Evolutionary conservation across 2,113 vertebrate genomes (phyloP).

Genomic region (Meles meles): DNA sequence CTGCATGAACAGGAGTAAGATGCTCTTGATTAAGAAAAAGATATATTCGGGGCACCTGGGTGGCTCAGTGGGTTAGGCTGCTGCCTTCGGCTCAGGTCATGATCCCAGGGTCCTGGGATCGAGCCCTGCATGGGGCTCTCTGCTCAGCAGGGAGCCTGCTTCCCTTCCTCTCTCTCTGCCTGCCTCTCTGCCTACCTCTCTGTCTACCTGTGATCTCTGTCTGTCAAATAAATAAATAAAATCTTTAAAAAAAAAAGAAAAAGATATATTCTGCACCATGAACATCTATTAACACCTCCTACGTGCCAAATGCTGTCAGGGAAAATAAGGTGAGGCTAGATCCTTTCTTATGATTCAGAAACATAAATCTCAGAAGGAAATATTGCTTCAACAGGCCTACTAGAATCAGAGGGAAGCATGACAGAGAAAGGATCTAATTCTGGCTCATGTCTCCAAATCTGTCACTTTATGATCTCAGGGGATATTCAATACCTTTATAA

Average conservation of each 20-base stretch:
- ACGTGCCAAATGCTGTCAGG: background rate
- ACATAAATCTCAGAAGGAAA: background rate
- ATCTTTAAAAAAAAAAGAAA: constrained; percentile 34
- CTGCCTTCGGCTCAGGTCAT: no score
- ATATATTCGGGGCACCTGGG: no score
- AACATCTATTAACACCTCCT: background rate
- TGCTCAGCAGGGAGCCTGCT: no score
- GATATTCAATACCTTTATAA: background rate
- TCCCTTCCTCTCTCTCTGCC: no score
- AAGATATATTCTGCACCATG: background rate
- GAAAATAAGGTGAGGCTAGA: background rate
- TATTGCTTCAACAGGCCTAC: background rate
- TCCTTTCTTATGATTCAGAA: background rate
- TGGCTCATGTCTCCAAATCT: background rate
- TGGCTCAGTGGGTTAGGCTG: no score
- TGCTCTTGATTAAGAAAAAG: background rate
- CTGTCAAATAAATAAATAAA: no score
- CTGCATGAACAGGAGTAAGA: background rate
- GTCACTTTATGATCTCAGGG: background rate
- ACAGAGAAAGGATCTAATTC: background rate
- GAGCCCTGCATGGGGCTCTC: no score
- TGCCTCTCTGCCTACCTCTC: no score
- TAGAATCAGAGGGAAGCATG: background rate
- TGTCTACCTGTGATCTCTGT: no score
- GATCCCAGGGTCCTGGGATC: no score